These are phyloP conservation scores for Albula goreensis DNA, from an alignment of 2,113 vertebrate species.

Conservation along the genomic window DNA sequence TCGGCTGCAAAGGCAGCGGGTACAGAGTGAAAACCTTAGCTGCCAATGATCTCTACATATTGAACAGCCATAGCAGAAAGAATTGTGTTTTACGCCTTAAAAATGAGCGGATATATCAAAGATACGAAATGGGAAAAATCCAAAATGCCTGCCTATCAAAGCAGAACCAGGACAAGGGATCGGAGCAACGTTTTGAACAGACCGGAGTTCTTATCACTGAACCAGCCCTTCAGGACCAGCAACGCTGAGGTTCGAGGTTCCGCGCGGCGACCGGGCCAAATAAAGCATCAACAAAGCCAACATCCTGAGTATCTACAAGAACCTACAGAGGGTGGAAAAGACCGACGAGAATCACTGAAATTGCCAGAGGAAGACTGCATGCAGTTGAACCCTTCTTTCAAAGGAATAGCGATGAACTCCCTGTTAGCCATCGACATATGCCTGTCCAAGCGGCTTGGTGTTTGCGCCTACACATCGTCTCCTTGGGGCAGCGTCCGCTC, in stretches of 20 bases:
- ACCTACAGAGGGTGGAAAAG: constrained; percentile 60
- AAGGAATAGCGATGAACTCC: constrained; percentile 89
- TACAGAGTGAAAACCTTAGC: background rate
- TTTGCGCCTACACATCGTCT: constrained; percentile 82
- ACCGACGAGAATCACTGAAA: constrained; percentile 73
- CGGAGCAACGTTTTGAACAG: constrained; percentile 83
- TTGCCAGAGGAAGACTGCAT: constrained; percentile 94
- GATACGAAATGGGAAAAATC: background rate
- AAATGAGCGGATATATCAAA: background rate
- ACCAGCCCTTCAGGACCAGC: constrained; percentile 67
- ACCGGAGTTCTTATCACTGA: constrained; percentile 88
- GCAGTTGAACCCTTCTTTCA: constrained; percentile 95
- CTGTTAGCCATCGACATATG: constrained; percentile 94
- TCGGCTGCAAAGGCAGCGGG: constrained; percentile 33
- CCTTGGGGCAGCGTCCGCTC: constrained; percentile 90
- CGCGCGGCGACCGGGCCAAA: constrained; percentile 52
- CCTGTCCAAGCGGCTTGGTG: constrained; percentile 90
- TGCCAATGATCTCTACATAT: background rate
- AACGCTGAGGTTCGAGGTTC: constrained; percentile 66
- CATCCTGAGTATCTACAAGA: constrained; percentile 50
- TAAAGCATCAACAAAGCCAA: constrained; percentile 47
- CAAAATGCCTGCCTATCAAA: constrained; percentile 80
- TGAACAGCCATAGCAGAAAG: background rate
- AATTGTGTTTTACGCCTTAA: background rate
- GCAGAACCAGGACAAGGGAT: constrained; percentile 75